phyloP scores from a whole-genome alignment of 1,140 invertebrate genomes.

The Drosophila nikananu region DNA sequence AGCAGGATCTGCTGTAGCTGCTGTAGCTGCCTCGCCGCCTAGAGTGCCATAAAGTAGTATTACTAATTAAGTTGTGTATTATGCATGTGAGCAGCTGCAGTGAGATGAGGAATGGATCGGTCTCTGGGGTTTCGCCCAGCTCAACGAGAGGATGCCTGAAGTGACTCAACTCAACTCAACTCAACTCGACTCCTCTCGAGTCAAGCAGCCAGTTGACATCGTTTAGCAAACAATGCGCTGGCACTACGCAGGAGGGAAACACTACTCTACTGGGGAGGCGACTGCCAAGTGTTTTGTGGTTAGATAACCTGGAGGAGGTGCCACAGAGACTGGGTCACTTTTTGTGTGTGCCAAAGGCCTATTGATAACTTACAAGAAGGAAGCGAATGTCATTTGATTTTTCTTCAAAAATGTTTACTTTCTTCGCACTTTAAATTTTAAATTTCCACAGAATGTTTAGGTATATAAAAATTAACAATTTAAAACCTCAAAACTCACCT shows the following conservation, averaged over 20 bases:
- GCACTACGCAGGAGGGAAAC: neutral
- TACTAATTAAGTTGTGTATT: conserved; percentile 84
- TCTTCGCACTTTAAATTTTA: too few relatives aligned
- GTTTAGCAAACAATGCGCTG: conserved; percentile 59
- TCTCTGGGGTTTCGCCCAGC: neutral
- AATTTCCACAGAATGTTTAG: too few relatives aligned
- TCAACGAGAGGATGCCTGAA: neutral
- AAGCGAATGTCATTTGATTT: conserved; percentile 4
- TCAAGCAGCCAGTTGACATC: conserved; percentile 73
- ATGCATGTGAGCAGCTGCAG: conserved; percentile 65
- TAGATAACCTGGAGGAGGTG: conserved; percentile 29
- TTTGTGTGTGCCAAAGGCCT: neutral
- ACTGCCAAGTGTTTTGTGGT: conserved; percentile 52
- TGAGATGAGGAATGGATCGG: conserved; percentile 1
- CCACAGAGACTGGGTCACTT: conserved; percentile 30
- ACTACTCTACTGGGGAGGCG: neutral
- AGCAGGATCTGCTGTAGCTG: neutral
- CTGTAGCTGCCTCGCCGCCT: conserved; percentile 37
- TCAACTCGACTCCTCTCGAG: conserved; percentile 25
- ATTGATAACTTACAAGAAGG: conserved; percentile 3
- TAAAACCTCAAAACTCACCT: conserved; percentile 53
- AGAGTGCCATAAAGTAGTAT: conserved; percentile 81
- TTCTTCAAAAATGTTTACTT: neutral
- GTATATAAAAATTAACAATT: neutral
- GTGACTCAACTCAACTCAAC: conserved; percentile 7